Percentiles rank a stretch among this genome's conserved stretches.
phyloP scores from a whole-genome alignment of 1,140 invertebrate species.

The Danaus melanippus region DNA sequence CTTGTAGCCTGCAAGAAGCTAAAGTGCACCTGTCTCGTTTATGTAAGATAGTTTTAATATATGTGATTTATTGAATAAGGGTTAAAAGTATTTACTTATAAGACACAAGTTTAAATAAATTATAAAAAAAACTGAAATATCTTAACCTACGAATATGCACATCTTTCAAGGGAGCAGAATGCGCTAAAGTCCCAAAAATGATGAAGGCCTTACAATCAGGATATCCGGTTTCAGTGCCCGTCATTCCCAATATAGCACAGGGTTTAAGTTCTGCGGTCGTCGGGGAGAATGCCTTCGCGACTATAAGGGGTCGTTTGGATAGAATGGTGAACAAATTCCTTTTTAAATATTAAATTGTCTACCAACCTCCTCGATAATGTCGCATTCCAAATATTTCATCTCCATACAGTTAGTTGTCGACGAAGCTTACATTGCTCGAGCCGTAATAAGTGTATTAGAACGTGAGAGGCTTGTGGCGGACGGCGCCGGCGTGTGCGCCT shows the following conservation, averaged over 20 bases:
- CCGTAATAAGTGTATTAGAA: constrained; percentile 47
- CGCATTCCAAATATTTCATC: too few relatives aligned
- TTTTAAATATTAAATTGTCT: constrained; percentile 2
- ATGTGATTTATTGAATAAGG: not conserved
- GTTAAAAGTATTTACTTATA: not conserved
- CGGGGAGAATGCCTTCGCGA: constrained; percentile 51
- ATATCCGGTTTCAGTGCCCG: constrained; percentile 32
- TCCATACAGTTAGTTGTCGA: constrained; percentile 59
- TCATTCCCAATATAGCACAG: constrained; percentile 44
- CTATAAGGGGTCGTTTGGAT: constrained; percentile 50
- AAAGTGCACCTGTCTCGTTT: constrained; percentile 60
- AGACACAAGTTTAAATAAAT: too few relatives aligned
- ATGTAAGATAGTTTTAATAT: constrained; percentile 30
- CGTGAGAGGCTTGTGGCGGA: constrained; percentile 56
- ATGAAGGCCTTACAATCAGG: constrained; percentile 57
- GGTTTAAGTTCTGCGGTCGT: constrained; percentile 40
- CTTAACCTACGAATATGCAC: too few relatives aligned
- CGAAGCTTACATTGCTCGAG: constrained; percentile 47
- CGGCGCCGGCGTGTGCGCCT: constrained; percentile 50
- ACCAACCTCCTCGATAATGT: not conserved
- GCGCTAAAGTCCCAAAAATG: constrained; percentile 54
- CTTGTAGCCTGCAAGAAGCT: constrained; percentile 59
- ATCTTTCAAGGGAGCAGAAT: constrained; percentile 46
- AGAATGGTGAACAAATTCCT: constrained; percentile 43
- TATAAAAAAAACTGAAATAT: too few relatives aligned